Conservation (phyloP, 2,797 vertebrate species). For the Strix occidentalis region DNA sequence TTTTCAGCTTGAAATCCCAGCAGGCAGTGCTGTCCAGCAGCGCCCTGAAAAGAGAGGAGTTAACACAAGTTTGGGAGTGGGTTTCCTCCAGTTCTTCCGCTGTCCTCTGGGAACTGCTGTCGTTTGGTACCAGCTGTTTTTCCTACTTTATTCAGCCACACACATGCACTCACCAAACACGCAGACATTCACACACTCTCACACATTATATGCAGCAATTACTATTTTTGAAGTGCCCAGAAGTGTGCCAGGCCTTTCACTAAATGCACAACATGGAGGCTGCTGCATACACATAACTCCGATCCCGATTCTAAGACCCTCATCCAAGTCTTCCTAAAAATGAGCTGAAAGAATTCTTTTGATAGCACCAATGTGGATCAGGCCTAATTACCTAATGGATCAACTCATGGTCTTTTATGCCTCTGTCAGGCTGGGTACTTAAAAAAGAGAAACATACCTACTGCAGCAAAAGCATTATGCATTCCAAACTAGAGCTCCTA, state of each 20-base stretch:
- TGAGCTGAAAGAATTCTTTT: not conserved
- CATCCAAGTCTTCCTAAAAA: not conserved
- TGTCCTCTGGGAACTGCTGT: not conserved
- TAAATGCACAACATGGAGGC: not conserved
- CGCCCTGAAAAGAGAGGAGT: not conserved
- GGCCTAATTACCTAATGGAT: not conserved
- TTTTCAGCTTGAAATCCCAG: not conserved
- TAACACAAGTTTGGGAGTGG: not conserved
- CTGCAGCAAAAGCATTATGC: not conserved
- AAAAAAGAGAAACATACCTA: not conserved
- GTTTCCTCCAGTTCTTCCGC: not conserved
- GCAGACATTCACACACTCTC: not conserved
- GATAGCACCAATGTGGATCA: not conserved
- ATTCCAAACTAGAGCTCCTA: not conserved
- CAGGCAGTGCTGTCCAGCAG: not conserved
- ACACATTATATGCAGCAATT: not conserved
- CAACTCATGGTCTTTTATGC: not conserved
- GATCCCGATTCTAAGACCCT: not conserved
- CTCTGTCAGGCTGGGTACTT: not conserved
- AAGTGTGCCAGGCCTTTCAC: not conserved
- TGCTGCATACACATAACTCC: not conserved
- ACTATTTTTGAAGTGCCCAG: not conserved
- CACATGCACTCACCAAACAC: not conserved
- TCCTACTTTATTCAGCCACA: not conserved
- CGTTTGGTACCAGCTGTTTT: not conserved